These are phyloP conservation scores for Pyrgilauda ruficollis DNA, from an alignment of 2,113 vertebrate species.

Conservation along the genomic window DNA sequence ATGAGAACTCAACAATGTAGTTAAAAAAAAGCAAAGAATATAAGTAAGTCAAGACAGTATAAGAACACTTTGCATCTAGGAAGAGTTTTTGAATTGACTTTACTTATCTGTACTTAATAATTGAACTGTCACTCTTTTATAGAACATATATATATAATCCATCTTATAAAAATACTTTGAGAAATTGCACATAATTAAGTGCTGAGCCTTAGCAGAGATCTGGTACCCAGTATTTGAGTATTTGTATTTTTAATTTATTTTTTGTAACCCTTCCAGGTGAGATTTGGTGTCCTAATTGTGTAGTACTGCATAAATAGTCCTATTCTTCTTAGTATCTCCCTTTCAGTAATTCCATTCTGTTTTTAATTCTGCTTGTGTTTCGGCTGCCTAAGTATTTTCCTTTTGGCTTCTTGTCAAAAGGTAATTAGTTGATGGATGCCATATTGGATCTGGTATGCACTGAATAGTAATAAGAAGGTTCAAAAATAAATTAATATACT, in stretches of 20 bases:
- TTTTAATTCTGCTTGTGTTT: neutral
- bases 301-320: neutral
- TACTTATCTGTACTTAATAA: neutral
- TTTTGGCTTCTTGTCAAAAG: neutral
- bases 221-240: neutral
- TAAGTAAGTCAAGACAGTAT: neutral
- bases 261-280: neutral
- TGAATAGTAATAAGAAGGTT: neutral
- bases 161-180: neutral
- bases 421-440: constrained; percentile 9
- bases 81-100: neutral
- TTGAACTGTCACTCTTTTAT: neutral
- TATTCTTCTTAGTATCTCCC: neutral
- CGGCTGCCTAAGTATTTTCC: neutral
- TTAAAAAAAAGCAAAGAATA: neutral
- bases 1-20: neutral
- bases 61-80: neutral
- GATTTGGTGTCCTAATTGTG: neutral
- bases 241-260: neutral
- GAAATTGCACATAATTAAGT: neutral
- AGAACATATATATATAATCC: neutral
- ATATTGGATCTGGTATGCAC: neutral
- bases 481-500: neutral
- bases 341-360: neutral
- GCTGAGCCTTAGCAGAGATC: neutral